Percentiles rank a stretch among this genome's conserved stretches.
phyloP scores from a whole-genome alignment of 35 echinoderm and acorn worm species.

The Acanthaster planci region DNA sequence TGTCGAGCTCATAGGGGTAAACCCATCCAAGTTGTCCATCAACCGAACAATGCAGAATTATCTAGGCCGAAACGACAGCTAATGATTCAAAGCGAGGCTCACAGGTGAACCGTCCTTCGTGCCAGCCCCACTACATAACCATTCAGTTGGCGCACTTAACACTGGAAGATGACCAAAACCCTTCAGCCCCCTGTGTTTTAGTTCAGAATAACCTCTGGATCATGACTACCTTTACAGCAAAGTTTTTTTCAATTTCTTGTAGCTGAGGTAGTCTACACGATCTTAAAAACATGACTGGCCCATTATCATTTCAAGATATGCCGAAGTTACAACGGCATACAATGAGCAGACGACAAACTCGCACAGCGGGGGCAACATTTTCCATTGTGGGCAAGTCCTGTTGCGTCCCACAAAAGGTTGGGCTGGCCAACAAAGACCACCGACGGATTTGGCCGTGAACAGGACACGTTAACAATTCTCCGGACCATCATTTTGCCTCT shows the following conservation, averaged over 20 bases:
- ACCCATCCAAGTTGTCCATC: too few relatives aligned
- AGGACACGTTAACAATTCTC: background rate
- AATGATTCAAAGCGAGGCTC: too few relatives aligned
- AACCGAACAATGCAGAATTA: too few relatives aligned
- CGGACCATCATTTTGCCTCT: background rate
- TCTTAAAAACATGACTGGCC: background rate
- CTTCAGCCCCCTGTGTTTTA: too few relatives aligned
- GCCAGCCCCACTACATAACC: too few relatives aligned
- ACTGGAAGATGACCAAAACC: too few relatives aligned
- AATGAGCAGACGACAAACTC: background rate
- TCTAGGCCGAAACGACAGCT: too few relatives aligned
- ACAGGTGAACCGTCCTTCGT: too few relatives aligned
- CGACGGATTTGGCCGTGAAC: background rate
- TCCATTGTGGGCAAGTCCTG: background rate
- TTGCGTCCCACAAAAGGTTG: background rate
- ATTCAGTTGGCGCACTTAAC: too few relatives aligned
- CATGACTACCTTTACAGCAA: background rate
- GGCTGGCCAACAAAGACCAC: background rate
- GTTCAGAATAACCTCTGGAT: background rate
- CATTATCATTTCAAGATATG: background rate
- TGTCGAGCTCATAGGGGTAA: too few relatives aligned
- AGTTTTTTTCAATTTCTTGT: background rate
- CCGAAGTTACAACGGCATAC: background rate
- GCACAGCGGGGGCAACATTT: background rate
- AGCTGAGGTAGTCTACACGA: background rate